Evolutionary conservation across 2,113 vertebrate genomes (phyloP).

Genomic region (Tretioscincus oriximinensis): DNA sequence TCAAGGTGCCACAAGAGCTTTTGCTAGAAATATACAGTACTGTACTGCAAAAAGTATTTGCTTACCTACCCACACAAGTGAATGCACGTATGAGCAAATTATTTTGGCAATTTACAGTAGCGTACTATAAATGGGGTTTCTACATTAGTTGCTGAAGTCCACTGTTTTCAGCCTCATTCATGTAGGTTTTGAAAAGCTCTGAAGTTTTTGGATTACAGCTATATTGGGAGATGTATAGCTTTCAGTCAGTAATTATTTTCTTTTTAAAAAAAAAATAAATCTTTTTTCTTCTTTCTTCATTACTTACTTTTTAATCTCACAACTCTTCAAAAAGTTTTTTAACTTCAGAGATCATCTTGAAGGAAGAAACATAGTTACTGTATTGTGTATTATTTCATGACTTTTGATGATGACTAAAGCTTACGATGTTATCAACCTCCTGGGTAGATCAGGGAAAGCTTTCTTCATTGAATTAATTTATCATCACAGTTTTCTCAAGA

Average conservation of each 20-base stretch:
- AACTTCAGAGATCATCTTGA: not conserved
- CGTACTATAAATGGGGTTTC: no score
- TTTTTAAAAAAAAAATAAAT: not conserved
- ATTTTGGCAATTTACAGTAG: no score
- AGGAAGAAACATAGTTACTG: not conserved
- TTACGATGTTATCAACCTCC: not conserved
- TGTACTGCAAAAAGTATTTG: no score
- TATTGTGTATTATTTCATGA: not conserved
- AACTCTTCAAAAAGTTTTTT: no score
- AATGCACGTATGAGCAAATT: no score
- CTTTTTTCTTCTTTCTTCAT: not conserved
- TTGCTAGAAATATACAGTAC: no score
- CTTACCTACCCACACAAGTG: no score
- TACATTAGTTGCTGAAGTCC: no score
- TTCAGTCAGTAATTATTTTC: not conserved
- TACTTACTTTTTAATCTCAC: not conserved
- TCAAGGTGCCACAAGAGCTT: no score
- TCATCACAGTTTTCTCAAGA: slow-evolving; percentile 25
- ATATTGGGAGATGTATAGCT: not conserved
- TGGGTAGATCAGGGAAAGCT: slow-evolving; percentile 6
- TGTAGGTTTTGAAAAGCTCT: no score
- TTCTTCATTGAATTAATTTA: slow-evolving; percentile 30
- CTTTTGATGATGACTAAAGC: slow-evolving; percentile 18
- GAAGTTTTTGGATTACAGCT: no score
- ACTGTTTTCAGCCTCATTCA: no score